phyloP scores from a whole-genome alignment of 2,797 vertebrate species.

The Malacoraja senta region DNA sequence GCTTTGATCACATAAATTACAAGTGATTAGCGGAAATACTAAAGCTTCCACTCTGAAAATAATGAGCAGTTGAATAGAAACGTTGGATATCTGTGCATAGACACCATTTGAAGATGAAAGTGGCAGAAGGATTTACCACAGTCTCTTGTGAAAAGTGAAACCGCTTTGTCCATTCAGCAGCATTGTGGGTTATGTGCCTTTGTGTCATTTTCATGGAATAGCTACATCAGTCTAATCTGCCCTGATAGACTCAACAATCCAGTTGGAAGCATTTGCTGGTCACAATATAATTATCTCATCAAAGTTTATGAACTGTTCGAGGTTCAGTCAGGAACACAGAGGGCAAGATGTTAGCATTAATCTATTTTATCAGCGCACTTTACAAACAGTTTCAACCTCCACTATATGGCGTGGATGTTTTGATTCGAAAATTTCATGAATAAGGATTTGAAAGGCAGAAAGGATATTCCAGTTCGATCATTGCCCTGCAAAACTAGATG shows the following conservation, averaged over 20 bases:
- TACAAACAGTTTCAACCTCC: not conserved
- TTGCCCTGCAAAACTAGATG: not conserved
- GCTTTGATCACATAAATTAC: not conserved
- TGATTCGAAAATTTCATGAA: not conserved
- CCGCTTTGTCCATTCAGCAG: not conserved
- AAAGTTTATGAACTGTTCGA: not conserved
- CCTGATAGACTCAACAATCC: not conserved
- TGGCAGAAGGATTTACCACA: not conserved
- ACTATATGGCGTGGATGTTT: not conserved
- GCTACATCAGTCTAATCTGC: not conserved
- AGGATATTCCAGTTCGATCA: not conserved
- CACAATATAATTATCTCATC: not conserved
- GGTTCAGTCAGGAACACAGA: conserved; percentile 10
- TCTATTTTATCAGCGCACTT: not conserved
- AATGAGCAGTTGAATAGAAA: not conserved
- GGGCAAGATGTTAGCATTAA: not conserved
- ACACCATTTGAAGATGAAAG: not conserved
- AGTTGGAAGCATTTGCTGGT: not conserved
- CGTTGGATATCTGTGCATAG: not conserved
- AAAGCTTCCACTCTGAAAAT: not conserved
- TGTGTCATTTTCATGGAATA: not conserved
- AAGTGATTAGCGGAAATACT: not conserved
- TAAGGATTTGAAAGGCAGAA: not conserved
- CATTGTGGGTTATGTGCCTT: not conserved
- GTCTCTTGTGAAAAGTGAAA: not conserved